A percentile compares a stretch with the other conserved stretches of the same genome.
These are phyloP conservation scores for Smutsia gigantea DNA, from an alignment of 2,797 vertebrate species.

Conservation along the genomic window DNA sequence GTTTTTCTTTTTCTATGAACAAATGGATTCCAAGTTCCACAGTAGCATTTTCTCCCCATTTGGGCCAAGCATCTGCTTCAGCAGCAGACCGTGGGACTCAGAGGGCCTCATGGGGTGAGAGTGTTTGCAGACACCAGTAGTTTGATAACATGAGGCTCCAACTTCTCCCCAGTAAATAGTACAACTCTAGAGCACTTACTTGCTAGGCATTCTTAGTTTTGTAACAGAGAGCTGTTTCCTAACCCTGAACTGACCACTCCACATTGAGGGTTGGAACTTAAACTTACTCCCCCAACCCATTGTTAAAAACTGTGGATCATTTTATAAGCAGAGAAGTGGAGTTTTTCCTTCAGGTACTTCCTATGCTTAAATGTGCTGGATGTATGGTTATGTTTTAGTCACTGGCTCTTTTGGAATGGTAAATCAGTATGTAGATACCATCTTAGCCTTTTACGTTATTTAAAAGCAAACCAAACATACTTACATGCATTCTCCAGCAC, in stretches of 20 bases:
- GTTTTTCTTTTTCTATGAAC: background rate
- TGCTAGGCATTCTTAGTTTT: background rate
- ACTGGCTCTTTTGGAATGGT: constrained; percentile 49
- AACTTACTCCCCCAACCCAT: background rate
- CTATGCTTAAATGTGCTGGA: background rate
- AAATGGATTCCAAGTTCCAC: background rate
- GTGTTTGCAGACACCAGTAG: background rate
- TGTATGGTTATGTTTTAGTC: background rate
- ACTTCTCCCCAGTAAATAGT: background rate
- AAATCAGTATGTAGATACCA: background rate
- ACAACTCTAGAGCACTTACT: background rate
- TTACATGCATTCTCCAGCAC: constrained; percentile 32
- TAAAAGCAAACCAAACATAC: constrained; percentile 28
- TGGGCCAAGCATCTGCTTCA: background rate
- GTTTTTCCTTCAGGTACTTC: background rate
- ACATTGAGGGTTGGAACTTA: background rate
- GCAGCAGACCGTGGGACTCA: background rate
- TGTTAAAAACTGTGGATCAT: background rate
- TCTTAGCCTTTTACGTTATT: constrained; percentile 25
- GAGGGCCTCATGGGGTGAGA: background rate
- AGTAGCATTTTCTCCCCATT: background rate
- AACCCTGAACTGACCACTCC: background rate
- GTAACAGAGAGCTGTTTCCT: background rate
- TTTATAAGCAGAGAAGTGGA: constrained; percentile 2
- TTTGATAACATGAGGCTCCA: constrained; percentile 13